Base-by-base conservation (phyloP, 2,797 vertebrate genomes). In the Protonibea diacanthus region DNA sequence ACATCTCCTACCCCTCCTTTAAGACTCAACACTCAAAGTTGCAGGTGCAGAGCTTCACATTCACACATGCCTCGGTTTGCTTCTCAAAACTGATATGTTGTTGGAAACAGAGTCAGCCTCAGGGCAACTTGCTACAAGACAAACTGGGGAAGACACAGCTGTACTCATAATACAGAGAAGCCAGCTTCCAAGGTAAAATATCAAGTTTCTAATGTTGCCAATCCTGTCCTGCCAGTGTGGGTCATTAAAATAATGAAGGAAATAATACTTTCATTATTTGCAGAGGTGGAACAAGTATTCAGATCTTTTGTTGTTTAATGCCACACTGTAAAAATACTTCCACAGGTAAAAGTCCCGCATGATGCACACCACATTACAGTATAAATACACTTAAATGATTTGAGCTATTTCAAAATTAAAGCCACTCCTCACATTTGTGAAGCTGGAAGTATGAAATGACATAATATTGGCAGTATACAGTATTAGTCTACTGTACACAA, bases 201-300 rank as follows among this genome's bases (percentile, higher is more conserved):
- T 70, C 49, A 55, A 9, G 21, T 76, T 77, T 69, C 27, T n/a
- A 51, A 7, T 52, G 67, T 23, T n/a, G 76, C 51, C 27, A 38
- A 14, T 42, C 63, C 59, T 38, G 78, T 82, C 21, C 40, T 48
- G 40, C 52, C 49, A 29, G 57, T 47, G 17, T 25, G 5, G 29
- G 15, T n/a, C 9, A 23, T 1, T 10, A 14, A 61, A 52, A 49
- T 3, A 25, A 40, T 20, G 3, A 17, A 62, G 18, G 18, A 45
- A 61, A 23, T 6, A n/a, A 47, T 48, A 5, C 21, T 18, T 6
- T 40, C 4, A 14, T 20, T 44, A 2, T 13, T 27, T 6, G 11
- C 29, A 60, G 38, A 1, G n/a, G 11, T 40, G 20, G 1, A 40
- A 6, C 12, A 40, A n/a, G 29, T 12, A 38, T 58, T 20, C 18